Evolutionary conservation across 2,113 vertebrate species (phyloP).

Genomic region (Grammomys dolichurus): DNA sequence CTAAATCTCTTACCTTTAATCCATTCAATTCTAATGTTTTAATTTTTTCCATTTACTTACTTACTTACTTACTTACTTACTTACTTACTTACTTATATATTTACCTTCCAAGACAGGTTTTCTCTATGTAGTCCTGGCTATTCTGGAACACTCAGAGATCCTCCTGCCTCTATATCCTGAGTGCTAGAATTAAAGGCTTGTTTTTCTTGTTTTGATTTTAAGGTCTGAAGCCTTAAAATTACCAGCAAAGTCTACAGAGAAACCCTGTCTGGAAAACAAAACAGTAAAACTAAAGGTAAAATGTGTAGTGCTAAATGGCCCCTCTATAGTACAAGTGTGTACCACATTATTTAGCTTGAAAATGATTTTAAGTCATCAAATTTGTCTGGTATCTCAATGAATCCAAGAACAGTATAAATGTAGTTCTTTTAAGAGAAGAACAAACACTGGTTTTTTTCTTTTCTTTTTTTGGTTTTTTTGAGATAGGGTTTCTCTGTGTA

Average conservation of each 20-base stretch:
- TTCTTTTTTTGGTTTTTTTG: too few species aligned
- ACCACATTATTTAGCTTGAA: background rate
- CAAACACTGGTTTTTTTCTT: background rate
- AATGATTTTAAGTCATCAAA: background rate
- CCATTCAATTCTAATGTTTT: background rate
- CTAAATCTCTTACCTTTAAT: slow-evolving; percentile 29
- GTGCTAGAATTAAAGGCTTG: background rate
- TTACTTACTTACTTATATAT: too few species aligned
- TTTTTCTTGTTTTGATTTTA: background rate
- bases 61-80: background rate
- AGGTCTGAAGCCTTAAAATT: slow-evolving; percentile 1
- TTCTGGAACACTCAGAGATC: background rate
- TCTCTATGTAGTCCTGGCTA: background rate
- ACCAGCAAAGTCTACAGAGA: background rate
- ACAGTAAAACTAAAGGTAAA: too few species aligned
- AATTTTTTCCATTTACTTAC: background rate
- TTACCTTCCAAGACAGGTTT: background rate
- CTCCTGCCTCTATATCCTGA: background rate
- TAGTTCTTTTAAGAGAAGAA: background rate
- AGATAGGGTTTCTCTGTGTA: too few species aligned
- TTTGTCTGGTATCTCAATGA: background rate
- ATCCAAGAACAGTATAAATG: background rate
- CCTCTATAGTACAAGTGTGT: background rate
- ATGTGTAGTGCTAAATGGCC: too few species aligned
- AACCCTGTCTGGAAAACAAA: background rate